Conservation (phyloP, 2,888 invertebrate genomes). For the Dasypolia templi region DNA sequence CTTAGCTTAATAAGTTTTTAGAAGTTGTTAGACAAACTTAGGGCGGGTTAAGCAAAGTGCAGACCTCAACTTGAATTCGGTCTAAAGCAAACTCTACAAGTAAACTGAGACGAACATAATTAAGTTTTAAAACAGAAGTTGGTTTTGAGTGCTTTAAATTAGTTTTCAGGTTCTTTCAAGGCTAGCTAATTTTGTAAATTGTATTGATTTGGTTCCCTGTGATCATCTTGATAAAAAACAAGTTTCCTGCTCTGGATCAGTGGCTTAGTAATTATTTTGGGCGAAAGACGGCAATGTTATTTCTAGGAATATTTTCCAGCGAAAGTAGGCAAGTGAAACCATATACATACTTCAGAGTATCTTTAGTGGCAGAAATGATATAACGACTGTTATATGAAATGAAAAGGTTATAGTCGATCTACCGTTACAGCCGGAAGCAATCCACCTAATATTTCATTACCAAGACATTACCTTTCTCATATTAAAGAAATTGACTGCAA, state of each 20-base stretch:
- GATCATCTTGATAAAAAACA: slow-evolving; percentile 7
- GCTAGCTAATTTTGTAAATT: slow-evolving; percentile 16
- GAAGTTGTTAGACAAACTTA: slow-evolving; percentile 47
- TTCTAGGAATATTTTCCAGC: background rate
- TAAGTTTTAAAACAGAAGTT: slow-evolving; percentile 51
- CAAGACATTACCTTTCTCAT: slow-evolving; percentile 54
- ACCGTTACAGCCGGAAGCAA: background rate
- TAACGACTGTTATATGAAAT: background rate
- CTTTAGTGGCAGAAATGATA: background rate
- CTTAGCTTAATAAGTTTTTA: slow-evolving; percentile 49
- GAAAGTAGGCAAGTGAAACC: too few relatives aligned
- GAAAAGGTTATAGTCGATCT: background rate
- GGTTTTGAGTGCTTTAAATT: slow-evolving; percentile 32
- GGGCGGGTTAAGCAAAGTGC: slow-evolving; percentile 48
- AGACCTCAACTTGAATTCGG: slow-evolving; percentile 41
- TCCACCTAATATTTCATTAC: slow-evolving; percentile 44
- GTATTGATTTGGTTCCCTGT: background rate
- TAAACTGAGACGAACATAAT: slow-evolving; percentile 46
- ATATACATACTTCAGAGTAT: background rate
- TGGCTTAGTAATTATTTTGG: background rate
- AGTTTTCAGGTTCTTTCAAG: slow-evolving; percentile 17
- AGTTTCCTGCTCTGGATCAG: background rate
- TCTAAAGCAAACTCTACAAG: slow-evolving; percentile 45
- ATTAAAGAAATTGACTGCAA: slow-evolving; percentile 61
- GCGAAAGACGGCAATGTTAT: background rate